Evolutionary conservation across 2,113 vertebrate species (phyloP), one percentile per base, ranked within the genome.

Genomic region (Gambusia affinis): DNA sequence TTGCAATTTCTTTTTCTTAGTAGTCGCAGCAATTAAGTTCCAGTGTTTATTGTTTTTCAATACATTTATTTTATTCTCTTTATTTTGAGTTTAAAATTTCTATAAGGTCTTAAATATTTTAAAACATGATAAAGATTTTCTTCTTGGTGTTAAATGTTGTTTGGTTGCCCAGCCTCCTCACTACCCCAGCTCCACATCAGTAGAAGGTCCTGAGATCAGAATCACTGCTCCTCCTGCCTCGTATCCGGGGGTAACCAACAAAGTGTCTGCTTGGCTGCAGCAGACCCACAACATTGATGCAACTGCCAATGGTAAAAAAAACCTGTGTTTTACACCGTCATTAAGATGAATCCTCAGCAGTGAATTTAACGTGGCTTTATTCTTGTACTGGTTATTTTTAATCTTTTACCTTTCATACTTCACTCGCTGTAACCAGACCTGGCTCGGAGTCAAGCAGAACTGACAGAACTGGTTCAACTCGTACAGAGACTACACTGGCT

Each of bases 181-280:
- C 27, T 93, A 91, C 8, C 84, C 92, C 77, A 92, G 87, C 76
- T 85, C 85, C 0, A 76, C 73, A 1, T 90, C 91, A 0, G 1
- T 86, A 6, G 87, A 70, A 63, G 64, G 82, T 2, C 67, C 76
- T 5, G 87, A 90, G 14, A 67, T 61, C 29, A 72, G 4, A 7
- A 86, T 74, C 28, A 78, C 90, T 0, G 64, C 88, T 15, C 78
- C 68, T 0, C 1, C 69, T 0, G 2, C 79, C 39, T 67, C 87
- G 7, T 62, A 92, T 0, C 76, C 88, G 1, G 88, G 67, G 0
- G 86, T 91, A 29, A 86, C 84, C 93, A 95, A 69, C 92, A 95
- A 97, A 83, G 95, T 98, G 84, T 92, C 93, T 0, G 54, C 94
- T 0, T 98, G 97, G 97, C 94, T 98, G 76, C 94, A 96, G 90